Evolutionary conservation across 23 tunicate genomes (phyloP), one percentile per base, ranked within the genome.

Genomic region (Styela clava): DNA sequence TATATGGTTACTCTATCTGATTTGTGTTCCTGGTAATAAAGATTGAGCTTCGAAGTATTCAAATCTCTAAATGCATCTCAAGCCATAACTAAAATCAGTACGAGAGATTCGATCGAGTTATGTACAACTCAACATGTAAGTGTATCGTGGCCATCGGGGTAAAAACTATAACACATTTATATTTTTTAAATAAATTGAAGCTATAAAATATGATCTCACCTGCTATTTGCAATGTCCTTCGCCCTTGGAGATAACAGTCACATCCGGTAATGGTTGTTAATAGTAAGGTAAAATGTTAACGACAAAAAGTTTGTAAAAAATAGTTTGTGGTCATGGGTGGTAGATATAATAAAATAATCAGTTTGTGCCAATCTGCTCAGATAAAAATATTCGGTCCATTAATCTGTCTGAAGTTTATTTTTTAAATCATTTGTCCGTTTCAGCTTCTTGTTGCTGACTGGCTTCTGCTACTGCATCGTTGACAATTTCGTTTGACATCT

Each of bases 381-480:
- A 44, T 44, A 44, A 44, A 44, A 44, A 44, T 44, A 44, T 5
- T 44, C 56, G 12, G 56, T 44, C 12, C 56, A 5, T n/a, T n/a
- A n/a, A 44, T 44, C 7, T 44, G 56, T 12, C 56, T 44, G 12
- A 7, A 12, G 7, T 44, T 44, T 44, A 12, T 7, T 44, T 12
- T 44, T 7, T 44, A 44, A 44, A 44, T 44, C 56, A 44, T 44
- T 44, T 44, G 56, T 44, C 56, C 56, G 56, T 44, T 44, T 44
- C 56, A 44, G 56, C 56, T 44, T 44, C 56, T 71, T 71, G 37
- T 71, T 71, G 77, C 31, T 78, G 78, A 62, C 83, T 85, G 29
- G 89, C 89, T 68, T 85, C 83, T 5, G 79, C 83, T 23, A 85
- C 84, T 1, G 89, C 89, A 61, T 85, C 89, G 80, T 79, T 85